Base-by-base conservation (phyloP, 2,888 invertebrate species). In the Syritta pipiens region DNA sequence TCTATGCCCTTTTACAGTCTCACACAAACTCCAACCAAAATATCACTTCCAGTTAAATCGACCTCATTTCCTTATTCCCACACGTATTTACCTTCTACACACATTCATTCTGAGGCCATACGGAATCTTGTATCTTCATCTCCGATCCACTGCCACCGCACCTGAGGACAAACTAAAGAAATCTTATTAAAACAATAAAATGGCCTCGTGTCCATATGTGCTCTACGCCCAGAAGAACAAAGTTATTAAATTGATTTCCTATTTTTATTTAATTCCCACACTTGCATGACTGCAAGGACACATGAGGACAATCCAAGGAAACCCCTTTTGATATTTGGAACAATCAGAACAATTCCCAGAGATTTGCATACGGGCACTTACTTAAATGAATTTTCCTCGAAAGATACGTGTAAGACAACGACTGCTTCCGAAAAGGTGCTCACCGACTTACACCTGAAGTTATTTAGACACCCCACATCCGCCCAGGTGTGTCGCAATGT, bases 111-210 rank as follows among this genome's bases (percentile, higher is more conserved):
- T 28, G 12, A 32, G 35, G 20, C 20, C 40, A 40, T 20, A 32
- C 9, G 20, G 40, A 28, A 63, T 40, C 37, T 62, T 48, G 49
- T 20, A 42, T 51, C 42, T 14, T 32, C 35, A 51, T 32, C 35
- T 51, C 32, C 32, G n/a, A n/a, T n/a, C n/a, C n/a, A n/a, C n/a
- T n/a, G n/a, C n/a, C n/a, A n/a, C n/a, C n/a, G n/a, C n/a, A n/a
- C n/a, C n/a, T n/a, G n/a, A n/a, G n/a, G n/a, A n/a, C n/a, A n/a
- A n/a, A 42, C 40, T 10, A 30, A 26, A 46, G 53, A 65, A 65
- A 65, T 55, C 53, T 65, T 65, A 65, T 65, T 65, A 55, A 65
- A 65, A 53, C 53, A 65, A 65, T 55, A 65, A 65, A 55, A 55
- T n/a, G n/a, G n/a, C 53, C 44, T 24, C 44, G 3, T 14, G 1